Conservation (phyloP, 2,888 invertebrate genomes). For the Aspidiotus destructor region DNA sequence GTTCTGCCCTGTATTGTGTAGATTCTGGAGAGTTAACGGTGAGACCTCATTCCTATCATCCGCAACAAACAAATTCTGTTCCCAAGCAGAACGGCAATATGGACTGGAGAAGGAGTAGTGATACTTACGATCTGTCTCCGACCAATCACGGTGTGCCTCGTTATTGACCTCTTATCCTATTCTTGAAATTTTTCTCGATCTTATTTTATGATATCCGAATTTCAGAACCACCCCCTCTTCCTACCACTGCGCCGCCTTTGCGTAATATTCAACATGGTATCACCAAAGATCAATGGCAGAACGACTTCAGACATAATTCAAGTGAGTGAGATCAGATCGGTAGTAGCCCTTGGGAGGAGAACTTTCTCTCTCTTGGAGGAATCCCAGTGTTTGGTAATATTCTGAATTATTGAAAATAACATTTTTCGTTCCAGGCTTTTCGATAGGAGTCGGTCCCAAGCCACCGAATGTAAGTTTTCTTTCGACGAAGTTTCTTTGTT, state of each 20-base stretch:
- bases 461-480: conserved; percentile 14
- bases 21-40: conserved; percentile 8
- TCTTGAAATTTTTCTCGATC: not conserved
- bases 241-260: conserved; percentile 49
- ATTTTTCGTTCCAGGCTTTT: conserved; percentile 6
- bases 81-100: conserved; percentile 22
- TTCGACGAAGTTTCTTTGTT: conserved; percentile 8
- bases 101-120: conserved; percentile 27
- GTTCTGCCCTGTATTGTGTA: too few species aligned
- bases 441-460: conserved; percentile 14
- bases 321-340: conserved; percentile 19
- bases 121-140: conserved; percentile 20
- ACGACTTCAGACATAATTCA: conserved; percentile 36
- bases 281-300: conserved; percentile 39
- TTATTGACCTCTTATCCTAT: not conserved
- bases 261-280: conserved; percentile 34
- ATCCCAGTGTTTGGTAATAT: not conserved
- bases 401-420: not conserved
- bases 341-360: not conserved
- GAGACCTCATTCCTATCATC: conserved; percentile 28
- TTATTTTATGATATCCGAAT: not conserved
- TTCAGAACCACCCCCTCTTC: conserved; percentile 46
- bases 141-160: conserved; percentile 18
- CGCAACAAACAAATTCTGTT: conserved; percentile 20
- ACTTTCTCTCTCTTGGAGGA: not conserved